Evolutionary conservation across 2,113 vertebrate genomes (phyloP).

Genomic region (Morone chrysops): DNA sequence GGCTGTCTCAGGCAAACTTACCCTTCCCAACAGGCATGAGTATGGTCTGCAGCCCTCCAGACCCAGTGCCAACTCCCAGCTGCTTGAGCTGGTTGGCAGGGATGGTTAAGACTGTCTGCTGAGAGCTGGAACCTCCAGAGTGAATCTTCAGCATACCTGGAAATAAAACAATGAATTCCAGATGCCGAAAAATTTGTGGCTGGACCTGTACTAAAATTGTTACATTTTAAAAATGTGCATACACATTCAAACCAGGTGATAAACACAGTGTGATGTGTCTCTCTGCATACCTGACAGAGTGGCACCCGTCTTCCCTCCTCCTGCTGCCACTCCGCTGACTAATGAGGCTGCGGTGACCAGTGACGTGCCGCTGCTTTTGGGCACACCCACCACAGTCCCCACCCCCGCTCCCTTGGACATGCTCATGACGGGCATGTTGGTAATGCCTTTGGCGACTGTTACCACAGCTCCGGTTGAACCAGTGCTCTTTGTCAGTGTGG

Average conservation of each 20-base stretch:
- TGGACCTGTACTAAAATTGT: background rate
- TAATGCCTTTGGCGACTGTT: conserved; percentile 74
- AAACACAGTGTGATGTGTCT: background rate
- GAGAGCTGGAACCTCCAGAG: conserved; percentile 89
- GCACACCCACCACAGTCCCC: conserved; percentile 62
- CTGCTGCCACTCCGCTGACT: conserved; percentile 80
- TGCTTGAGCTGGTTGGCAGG: conserved; percentile 95
- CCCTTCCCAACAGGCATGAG: conserved; percentile 97
- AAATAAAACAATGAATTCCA: conserved; percentile 22
- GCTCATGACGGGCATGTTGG: conserved; percentile 78
- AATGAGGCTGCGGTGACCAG: conserved; percentile 86
- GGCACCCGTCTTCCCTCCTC: conserved; percentile 83
- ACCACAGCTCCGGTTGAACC: conserved; percentile 58
- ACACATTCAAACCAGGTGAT: background rate
- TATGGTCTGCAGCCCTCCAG: conserved; percentile 91
- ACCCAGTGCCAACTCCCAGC: conserved; percentile 87
- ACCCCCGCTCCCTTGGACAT: conserved; percentile 76
- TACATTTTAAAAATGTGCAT: background rate
- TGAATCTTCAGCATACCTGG: conserved; percentile 96
- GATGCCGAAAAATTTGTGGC: background rate
- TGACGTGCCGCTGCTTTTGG: conserved; percentile 79
- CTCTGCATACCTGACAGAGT: conserved; percentile 88
- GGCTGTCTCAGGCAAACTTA: conserved; percentile 33
- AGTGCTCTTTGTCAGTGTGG: conserved; percentile 53
- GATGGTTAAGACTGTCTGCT: conserved; percentile 94